These are phyloP conservation scores for Enteromius unitaeniatus DNA, from an alignment of 2,797 vertebrate species.

Conservation along the genomic window DNA sequence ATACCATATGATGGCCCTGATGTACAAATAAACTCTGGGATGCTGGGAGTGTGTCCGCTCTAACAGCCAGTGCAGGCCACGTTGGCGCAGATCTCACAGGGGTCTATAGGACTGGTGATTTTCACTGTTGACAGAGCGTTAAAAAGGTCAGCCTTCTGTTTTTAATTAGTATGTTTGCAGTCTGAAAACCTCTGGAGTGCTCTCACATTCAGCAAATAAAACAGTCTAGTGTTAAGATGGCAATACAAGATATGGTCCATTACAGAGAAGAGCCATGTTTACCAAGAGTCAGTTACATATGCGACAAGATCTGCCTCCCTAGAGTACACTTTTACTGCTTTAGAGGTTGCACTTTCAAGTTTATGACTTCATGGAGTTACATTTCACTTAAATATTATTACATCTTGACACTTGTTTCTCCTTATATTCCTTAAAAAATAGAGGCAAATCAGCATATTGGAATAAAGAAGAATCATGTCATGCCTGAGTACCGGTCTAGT, in stretches of 20 bases:
- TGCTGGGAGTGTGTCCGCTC: slow-evolving; percentile 11
- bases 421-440: background rate
- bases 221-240: slow-evolving; percentile 2
- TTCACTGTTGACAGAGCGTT: slow-evolving; percentile 59
- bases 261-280: slow-evolving; percentile 7
- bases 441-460: background rate
- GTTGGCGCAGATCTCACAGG: slow-evolving; percentile 77
- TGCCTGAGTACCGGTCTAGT: background rate
- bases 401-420: background rate
- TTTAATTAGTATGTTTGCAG: background rate
- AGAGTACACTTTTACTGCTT: background rate
- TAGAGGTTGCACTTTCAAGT: background rate
- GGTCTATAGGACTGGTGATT: slow-evolving; percentile 64
- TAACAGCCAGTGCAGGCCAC: slow-evolving; percentile 72
- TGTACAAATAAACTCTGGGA: background rate
- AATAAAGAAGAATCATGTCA: background rate
- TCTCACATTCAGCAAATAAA: slow-evolving; percentile 37
- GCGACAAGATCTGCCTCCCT: background rate
- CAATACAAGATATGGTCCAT: slow-evolving; percentile 17
- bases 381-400: background rate
- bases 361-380: background rate
- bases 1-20: background rate
- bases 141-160: background rate
- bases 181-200: slow-evolving; percentile 14
- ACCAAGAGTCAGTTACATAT: slow-evolving; percentile 27